Evolutionary conservation across 1,140 invertebrate species (phyloP).

Genomic region (Xylocopa sonorina): DNA sequence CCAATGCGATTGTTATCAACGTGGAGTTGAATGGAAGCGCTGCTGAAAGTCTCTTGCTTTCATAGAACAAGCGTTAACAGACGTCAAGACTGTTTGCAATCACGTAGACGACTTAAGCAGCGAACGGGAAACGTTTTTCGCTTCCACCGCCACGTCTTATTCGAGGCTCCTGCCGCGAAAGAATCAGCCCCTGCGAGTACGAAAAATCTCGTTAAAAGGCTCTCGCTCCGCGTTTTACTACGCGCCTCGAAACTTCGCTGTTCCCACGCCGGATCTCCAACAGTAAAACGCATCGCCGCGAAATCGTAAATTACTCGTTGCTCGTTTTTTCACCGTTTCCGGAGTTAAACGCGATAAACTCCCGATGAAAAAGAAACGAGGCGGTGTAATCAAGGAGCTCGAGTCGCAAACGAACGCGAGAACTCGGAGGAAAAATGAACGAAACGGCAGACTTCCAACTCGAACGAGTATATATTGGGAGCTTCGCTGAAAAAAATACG

Average conservation of each 20-base stretch:
- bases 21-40: background rate
- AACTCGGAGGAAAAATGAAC: background rate
- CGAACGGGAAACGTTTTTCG: background rate
- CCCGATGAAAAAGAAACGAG: too few species aligned
- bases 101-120: background rate
- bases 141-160: background rate
- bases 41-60: background rate
- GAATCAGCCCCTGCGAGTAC: background rate
- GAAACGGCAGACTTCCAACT: background rate
- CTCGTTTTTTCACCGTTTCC: slow-evolving; percentile 11
- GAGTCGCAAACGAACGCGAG: background rate
- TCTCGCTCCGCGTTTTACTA: background rate
- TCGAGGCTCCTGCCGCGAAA: background rate
- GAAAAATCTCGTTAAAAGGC: slow-evolving; percentile 29
- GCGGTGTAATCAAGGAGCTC: background rate
- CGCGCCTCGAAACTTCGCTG: background rate
- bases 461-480: background rate
- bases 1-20: background rate
- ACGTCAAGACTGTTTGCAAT: background rate
- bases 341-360: background rate
- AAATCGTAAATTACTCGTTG: slow-evolving; percentile 26
- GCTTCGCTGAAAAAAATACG: too few species aligned
- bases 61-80: background rate
- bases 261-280: background rate
- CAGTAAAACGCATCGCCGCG: background rate